Percentiles rank a stretch among this genome's conserved stretches.
phyloP scores from a whole-genome alignment of 1,140 invertebrate genomes.

The Lordiphosa clarofinis region DNA sequence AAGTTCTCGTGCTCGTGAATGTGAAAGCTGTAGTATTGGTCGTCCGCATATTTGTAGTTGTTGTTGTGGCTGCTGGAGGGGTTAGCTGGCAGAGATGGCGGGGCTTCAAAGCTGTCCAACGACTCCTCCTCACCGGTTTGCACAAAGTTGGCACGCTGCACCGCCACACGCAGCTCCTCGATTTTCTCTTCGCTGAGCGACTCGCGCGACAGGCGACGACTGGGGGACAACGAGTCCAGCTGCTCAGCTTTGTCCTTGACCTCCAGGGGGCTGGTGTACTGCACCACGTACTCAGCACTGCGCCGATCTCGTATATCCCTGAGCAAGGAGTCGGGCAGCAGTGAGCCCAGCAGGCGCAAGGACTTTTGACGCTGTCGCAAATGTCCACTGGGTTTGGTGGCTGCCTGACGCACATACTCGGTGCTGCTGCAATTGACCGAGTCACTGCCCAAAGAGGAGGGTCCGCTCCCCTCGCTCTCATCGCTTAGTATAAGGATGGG shows the following conservation, averaged over 20 bases:
- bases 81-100: constrained; percentile 31
- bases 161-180: constrained; percentile 62
- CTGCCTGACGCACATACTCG: constrained; percentile 62
- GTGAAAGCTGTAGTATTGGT: constrained; percentile 91
- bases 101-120: constrained; percentile 28
- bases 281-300: constrained; percentile 48
- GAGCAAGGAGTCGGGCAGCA: constrained; percentile 71
- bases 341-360: constrained; percentile 38
- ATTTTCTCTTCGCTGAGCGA: constrained; percentile 64
- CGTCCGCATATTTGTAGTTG: constrained; percentile 84
- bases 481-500: constrained; percentile 80
- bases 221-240: constrained; percentile 14
- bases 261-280: constrained; percentile 35
- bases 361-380: constrained; percentile 54
- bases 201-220: constrained; percentile 43
- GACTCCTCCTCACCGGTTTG: constrained; percentile 61
- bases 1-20: constrained; percentile 84
- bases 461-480: constrained; percentile 76
- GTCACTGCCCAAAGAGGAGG: constrained; percentile 74
- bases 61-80: constrained; percentile 28
- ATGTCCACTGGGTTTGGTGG: constrained; percentile 56
- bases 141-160: constrained; percentile 65
- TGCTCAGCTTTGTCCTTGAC: constrained; percentile 38
- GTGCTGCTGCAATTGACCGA: constrained; percentile 63
- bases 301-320: constrained; percentile 74